Conservation (phyloP, 2,888 invertebrate species). For the Suillia variegata region DNA sequence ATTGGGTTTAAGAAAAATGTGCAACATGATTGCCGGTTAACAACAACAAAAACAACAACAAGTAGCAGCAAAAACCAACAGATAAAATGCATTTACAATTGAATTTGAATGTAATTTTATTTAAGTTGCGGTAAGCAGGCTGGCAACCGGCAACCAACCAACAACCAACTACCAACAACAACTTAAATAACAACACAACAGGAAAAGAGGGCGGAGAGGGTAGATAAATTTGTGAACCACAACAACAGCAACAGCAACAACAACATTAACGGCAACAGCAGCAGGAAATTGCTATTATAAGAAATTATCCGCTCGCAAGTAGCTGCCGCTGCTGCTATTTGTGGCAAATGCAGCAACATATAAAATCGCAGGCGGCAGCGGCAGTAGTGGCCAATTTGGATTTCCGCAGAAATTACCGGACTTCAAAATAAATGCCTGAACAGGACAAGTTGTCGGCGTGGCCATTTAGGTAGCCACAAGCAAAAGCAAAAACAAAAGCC, state of each 20-base stretch:
- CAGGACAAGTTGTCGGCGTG: not conserved
- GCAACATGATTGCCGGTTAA: constrained; percentile 57
- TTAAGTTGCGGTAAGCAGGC: constrained; percentile 52
- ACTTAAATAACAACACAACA: too few relatives aligned
- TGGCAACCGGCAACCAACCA: constrained; percentile 6
- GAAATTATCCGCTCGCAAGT: constrained; percentile 52
- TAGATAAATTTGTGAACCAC: constrained; percentile 14
- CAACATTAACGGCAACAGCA: too few relatives aligned
- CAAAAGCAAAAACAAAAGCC: too few relatives aligned
- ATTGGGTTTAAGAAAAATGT: constrained; percentile 51
- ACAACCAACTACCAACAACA: too few relatives aligned
- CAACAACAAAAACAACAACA: constrained; percentile 21
- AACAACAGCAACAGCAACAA: too few relatives aligned
- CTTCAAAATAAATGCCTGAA: constrained; percentile 8
- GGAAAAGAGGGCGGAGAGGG: constrained; percentile 1
- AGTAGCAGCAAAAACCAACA: constrained; percentile 45
- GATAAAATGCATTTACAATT: constrained; percentile 58
- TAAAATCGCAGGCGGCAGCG: constrained; percentile 34
- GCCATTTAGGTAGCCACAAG: too few relatives aligned
- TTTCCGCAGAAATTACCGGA: constrained; percentile 19
- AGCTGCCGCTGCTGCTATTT: too few relatives aligned
- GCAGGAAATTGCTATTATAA: constrained; percentile 56
- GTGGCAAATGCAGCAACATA: constrained; percentile 18
- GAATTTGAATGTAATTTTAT: constrained; percentile 57
- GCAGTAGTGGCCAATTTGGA: constrained; percentile 15